These are phyloP conservation scores for Brachymystax lenok DNA, from an alignment of 2,797 vertebrate species.

Conservation along the genomic window DNA sequence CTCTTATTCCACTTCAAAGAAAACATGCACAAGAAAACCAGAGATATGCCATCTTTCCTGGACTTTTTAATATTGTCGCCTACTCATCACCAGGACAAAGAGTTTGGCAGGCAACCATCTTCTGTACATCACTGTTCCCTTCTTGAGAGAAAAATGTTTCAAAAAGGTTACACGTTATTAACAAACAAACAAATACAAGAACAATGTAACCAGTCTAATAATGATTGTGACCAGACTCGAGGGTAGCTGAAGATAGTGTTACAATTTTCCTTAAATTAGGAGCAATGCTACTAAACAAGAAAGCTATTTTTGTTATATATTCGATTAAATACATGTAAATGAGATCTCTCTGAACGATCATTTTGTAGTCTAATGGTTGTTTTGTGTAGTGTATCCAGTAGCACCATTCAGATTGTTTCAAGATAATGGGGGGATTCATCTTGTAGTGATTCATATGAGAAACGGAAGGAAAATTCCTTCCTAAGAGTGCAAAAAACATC, in stretches of 20 bases:
- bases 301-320: not conserved
- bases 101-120: slow-evolving; percentile 45
- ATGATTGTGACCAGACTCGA: slow-evolving; percentile 42
- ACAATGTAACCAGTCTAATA: slow-evolving; percentile 28
- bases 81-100: slow-evolving; percentile 53
- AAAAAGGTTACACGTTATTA: too few relatives aligned
- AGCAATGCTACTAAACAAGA: slow-evolving; percentile 37
- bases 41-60: too few relatives aligned
- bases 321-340: slow-evolving; percentile 18
- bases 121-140: slow-evolving; percentile 71
- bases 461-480: slow-evolving; percentile 47
- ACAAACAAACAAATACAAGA: slow-evolving; percentile 41
- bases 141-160: slow-evolving; percentile 58
- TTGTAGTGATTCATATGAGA: slow-evolving; percentile 52
- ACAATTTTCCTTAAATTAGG: slow-evolving; percentile 39
- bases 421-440: slow-evolving; percentile 31
- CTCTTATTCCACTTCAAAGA: not conserved
- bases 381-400: slow-evolving; percentile 50
- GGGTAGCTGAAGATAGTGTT: slow-evolving; percentile 56
- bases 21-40: not conserved
- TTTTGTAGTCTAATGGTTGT: slow-evolving; percentile 1
- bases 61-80: slow-evolving; percentile 67
- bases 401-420: slow-evolving; percentile 53
- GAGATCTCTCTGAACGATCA: slow-evolving; percentile 9
- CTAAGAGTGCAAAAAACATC: slow-evolving; percentile 63